Evolutionary conservation across 2,888 invertebrate species (phyloP).

Genomic region (Terebella lapidaria): DNA sequence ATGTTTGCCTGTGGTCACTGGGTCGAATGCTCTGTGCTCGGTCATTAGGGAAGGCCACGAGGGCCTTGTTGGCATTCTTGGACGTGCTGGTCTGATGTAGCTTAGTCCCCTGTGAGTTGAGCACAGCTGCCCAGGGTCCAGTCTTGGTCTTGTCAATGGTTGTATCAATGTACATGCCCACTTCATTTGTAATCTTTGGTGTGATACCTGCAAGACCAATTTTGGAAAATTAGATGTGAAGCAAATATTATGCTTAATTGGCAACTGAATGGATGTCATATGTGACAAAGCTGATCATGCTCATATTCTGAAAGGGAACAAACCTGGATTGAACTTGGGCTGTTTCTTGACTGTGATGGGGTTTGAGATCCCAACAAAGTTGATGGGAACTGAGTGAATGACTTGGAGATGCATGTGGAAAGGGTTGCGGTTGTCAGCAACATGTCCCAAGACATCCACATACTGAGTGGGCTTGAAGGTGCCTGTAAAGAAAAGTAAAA

Average conservation of each 20-base stretch:
- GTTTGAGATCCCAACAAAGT: constrained; percentile 41
- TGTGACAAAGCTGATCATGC: background rate
- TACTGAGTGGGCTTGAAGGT: constrained; percentile 45
- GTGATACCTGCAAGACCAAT: constrained; percentile 41
- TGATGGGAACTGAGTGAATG: constrained; percentile 41
- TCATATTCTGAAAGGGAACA: too few species aligned
- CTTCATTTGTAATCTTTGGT: constrained; percentile 52
- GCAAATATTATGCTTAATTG: too few species aligned
- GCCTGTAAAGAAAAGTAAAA: constrained; percentile 28
- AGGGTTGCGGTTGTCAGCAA: constrained; percentile 46
- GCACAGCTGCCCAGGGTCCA: constrained; percentile 40
- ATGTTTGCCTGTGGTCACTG: constrained; percentile 36
- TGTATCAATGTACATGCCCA: constrained; percentile 47
- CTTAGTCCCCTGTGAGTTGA: constrained; percentile 34
- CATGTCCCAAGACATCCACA: constrained; percentile 46
- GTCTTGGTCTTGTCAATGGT: constrained; percentile 32
- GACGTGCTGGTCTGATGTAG: constrained; percentile 31
- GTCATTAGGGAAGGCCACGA: constrained; percentile 53
- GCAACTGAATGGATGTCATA: too few species aligned
- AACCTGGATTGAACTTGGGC: constrained; percentile 49
- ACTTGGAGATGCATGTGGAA: constrained; percentile 38
- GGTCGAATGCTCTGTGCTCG: constrained; percentile 48
- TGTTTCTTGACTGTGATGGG: constrained; percentile 37
- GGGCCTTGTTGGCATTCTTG: constrained; percentile 22
- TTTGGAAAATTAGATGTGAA: too few species aligned